A percentile compares a stretch with the other conserved stretches of the same genome.
Conservation (phyloP, 2,797 vertebrate genomes). For the Acridotheres tristis region DNA sequence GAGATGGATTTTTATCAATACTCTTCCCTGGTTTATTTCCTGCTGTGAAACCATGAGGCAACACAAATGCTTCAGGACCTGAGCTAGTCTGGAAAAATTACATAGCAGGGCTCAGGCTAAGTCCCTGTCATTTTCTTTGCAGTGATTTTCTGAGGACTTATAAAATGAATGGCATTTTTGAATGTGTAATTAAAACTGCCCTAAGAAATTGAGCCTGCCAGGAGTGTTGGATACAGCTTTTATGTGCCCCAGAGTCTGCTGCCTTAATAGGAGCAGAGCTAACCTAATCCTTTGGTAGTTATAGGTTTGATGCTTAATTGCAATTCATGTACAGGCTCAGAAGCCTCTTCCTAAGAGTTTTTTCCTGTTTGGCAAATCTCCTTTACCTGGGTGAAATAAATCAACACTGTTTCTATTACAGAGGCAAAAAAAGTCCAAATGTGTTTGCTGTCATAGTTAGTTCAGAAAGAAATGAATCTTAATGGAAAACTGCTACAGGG, state of each 20-base stretch:
- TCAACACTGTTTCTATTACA: background rate
- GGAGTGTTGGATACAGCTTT: background rate
- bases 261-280: background rate
- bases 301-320: background rate
- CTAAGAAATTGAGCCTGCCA: background rate
- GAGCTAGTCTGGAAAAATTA: background rate
- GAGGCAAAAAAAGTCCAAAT: background rate
- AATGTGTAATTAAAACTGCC: background rate
- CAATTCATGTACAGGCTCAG: background rate
- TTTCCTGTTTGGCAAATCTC: background rate
- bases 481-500: background rate
- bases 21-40: background rate
- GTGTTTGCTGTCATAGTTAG: background rate
- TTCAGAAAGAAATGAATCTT: background rate
- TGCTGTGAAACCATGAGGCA: background rate
- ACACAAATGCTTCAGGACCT: background rate
- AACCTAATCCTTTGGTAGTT: slow-evolving; percentile 1
- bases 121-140: background rate
- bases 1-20: background rate
- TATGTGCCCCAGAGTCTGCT: background rate
- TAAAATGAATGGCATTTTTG: background rate
- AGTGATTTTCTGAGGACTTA: background rate
- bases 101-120: background rate
- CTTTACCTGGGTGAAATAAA: background rate
- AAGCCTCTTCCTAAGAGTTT: background rate